Conservation (phyloP, 2,888 invertebrate genomes). For the Watsonalla cultraria region DNA sequence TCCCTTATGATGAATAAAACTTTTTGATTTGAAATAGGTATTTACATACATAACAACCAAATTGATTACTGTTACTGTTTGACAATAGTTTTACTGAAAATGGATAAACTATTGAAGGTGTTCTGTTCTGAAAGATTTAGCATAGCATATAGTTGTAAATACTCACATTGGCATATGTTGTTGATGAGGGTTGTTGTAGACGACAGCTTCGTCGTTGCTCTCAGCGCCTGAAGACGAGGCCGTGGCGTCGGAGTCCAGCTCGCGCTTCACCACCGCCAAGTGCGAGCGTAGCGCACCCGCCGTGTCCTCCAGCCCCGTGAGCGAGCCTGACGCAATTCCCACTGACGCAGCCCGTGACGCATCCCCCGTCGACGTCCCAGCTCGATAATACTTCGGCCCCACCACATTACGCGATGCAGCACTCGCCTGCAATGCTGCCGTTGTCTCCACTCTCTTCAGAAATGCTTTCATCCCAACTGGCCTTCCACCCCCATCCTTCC, state of each 20-base stretch:
- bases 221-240: slow-evolving; percentile 96
- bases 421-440: slow-evolving; percentile 62
- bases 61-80: no score
- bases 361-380: slow-evolving; percentile 84
- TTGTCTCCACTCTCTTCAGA: slow-evolving; percentile 65
- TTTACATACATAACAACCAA: no score
- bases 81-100: no score
- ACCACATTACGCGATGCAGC: slow-evolving; percentile 55
- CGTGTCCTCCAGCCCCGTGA: slow-evolving; percentile 84
- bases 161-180: slow-evolving; percentile 90
- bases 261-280: slow-evolving; percentile 84
- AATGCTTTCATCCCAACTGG: slow-evolving; percentile 66
- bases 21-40: no score
- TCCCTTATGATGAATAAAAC: no score
- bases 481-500: slow-evolving; percentile 73
- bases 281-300: slow-evolving; percentile 86
- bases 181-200: slow-evolving; percentile 87
- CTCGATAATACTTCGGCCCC: slow-evolving; percentile 66
- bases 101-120: no score
- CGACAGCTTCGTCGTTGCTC: slow-evolving; percentile 92
- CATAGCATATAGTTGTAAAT: neutral
- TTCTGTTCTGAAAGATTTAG: no score
- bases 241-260: slow-evolving; percentile 95
- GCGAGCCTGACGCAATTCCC: slow-evolving; percentile 80
- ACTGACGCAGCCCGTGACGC: slow-evolving; percentile 84